A percentile compares a stretch with the other conserved stretches of the same genome.
Conservation (phyloP, 2,888 invertebrate species). For the Synergus umbraculus region DNA sequence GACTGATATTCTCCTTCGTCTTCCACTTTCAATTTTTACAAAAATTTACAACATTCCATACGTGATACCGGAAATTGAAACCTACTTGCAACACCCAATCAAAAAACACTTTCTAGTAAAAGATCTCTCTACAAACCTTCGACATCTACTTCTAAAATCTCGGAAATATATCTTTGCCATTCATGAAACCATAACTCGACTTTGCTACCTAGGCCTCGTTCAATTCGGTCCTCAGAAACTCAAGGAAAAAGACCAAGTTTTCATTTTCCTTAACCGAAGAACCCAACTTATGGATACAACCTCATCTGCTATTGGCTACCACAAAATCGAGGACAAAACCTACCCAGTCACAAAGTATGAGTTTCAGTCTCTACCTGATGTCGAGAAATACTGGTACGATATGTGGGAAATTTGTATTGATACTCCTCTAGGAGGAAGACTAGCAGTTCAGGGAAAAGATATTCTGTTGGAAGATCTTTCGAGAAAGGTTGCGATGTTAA, state of each 20-base stretch:
- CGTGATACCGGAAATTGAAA: conserved; percentile 80
- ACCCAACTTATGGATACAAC: conserved; percentile 84
- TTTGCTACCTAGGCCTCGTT: conserved; percentile 84
- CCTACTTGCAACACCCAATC: conserved; percentile 83
- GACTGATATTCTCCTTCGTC: conserved; percentile 83
- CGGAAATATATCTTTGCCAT: conserved; percentile 82
- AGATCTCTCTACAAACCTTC: conserved; percentile 80
- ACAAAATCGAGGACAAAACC: conserved; percentile 80
- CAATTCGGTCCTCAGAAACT: conserved; percentile 83
- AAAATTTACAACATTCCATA: conserved; percentile 82
- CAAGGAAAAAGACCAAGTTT: conserved; percentile 85
- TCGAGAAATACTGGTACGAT: conserved; percentile 85
- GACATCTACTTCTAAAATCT: conserved; percentile 78
- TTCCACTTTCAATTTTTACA: conserved; percentile 86
- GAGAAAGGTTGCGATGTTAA: conserved; percentile 78
- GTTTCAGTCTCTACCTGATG: conserved; percentile 79
- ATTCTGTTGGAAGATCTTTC: conserved; percentile 78
- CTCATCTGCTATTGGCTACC: conserved; percentile 81
- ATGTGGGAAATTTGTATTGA: conserved; percentile 84
- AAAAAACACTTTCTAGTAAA: conserved; percentile 82
- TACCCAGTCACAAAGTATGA: conserved; percentile 80
- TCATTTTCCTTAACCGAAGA: conserved; percentile 83
- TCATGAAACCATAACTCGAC: conserved; percentile 79
- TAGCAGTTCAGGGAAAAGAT: conserved; percentile 75
- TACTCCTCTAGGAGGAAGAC: conserved; percentile 81